Conservation (phyloP, 2,113 vertebrate genomes). For the Peromyscus leucopus region DNA sequence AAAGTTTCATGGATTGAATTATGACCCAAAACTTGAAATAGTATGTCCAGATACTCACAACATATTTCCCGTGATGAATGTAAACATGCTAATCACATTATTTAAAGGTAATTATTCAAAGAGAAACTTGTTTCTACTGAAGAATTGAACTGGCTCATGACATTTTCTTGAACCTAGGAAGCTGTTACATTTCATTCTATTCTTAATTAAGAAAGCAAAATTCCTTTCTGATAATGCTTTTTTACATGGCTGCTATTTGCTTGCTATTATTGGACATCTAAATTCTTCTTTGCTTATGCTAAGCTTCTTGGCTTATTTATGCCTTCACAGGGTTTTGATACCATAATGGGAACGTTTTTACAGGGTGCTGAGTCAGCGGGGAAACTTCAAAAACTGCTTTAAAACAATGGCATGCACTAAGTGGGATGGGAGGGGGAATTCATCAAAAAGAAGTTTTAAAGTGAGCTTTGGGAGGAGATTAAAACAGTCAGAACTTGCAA, state of each 20-base stretch:
- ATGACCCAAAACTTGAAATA: constrained; percentile 23
- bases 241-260: constrained; percentile 42
- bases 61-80: not conserved
- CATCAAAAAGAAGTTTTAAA: constrained; percentile 67
- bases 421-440: constrained; percentile 24
- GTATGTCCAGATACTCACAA: not conserved
- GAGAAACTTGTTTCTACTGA: constrained; percentile 26
- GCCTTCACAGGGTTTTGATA: constrained; percentile 46
- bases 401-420: constrained; percentile 49
- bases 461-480: constrained; percentile 75
- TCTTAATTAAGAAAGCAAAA: constrained; percentile 69
- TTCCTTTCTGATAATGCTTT: constrained; percentile 59
- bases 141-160: constrained; percentile 43
- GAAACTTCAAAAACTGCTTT: constrained; percentile 61
- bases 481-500: constrained; percentile 74
- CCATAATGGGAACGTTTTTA: constrained; percentile 54
- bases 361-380: constrained; percentile 52
- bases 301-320: constrained; percentile 66
- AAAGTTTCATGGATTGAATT: not conserved
- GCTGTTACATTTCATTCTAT: constrained; percentile 6
- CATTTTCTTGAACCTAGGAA: not conserved
- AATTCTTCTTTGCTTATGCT: constrained; percentile 68
- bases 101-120: constrained; percentile 38
- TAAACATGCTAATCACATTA: constrained; percentile 19
- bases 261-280: constrained; percentile 61